Evolutionary conservation across 2,888 invertebrate species (phyloP).

Genomic region (Chymomyza caudatula): DNA sequence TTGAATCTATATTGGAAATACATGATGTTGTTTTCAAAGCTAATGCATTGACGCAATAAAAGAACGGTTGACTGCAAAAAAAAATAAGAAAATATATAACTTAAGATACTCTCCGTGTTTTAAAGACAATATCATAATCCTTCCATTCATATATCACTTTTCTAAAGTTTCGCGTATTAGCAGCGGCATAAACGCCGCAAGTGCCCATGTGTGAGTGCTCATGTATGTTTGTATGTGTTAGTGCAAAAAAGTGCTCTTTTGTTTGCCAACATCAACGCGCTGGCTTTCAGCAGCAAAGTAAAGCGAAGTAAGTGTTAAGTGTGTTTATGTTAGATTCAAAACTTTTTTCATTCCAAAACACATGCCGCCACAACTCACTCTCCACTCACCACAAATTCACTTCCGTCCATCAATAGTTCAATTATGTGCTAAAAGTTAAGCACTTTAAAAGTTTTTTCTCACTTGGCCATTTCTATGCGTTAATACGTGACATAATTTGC

Average conservation of each 20-base stretch:
- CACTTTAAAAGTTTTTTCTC: constrained; percentile 57
- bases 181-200: too few relatives aligned
- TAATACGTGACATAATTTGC: constrained; percentile 67
- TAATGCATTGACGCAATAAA: too few relatives aligned
- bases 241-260: not conserved
- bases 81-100: too few relatives aligned
- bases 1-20: too few relatives aligned
- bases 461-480: constrained; percentile 23
- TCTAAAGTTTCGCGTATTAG: too few relatives aligned
- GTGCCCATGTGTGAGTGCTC: too few relatives aligned
- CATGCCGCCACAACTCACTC: not conserved
- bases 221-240: not conserved
- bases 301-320: constrained; percentile 11
- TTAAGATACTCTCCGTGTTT: too few relatives aligned
- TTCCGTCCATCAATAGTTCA: constrained; percentile 24
- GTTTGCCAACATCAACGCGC: not conserved
- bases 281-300: constrained; percentile 17
- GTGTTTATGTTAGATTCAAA: constrained; percentile 50
- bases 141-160: too few relatives aligned
- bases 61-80: too few relatives aligned
- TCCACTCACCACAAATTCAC: not conserved
- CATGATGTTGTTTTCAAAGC: too few relatives aligned
- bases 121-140: too few relatives aligned
- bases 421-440: constrained; percentile 50
- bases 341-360: constrained; percentile 30